A percentile compares a stretch with the other conserved stretches of the same genome.
Conservation (phyloP, 1,140 invertebrate species). For the Arion vulgaris region DNA sequence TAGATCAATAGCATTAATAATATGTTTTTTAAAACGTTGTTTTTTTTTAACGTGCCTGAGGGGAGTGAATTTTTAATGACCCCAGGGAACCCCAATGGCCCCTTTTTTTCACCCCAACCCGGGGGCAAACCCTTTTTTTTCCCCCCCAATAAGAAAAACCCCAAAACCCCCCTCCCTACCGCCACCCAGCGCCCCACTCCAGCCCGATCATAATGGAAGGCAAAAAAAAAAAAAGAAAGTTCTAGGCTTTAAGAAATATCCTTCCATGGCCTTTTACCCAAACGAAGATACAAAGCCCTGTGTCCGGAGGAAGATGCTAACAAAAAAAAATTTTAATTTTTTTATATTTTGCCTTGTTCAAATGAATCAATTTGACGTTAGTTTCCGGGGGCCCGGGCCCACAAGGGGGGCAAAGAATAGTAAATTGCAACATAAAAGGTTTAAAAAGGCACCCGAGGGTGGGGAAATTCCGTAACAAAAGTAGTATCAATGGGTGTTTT, state of each 20-base stretch:
- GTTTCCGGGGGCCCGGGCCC: not conserved
- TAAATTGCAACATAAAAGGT: no score
- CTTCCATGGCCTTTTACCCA: conserved; percentile 60
- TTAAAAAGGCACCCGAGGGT: no score
- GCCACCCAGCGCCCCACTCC: conserved; percentile 43
- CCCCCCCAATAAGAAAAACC: no score
- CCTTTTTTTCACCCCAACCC: no score
- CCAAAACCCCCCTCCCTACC: conserved; percentile 35
- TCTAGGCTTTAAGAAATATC: conserved; percentile 54
- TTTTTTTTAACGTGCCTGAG: no score
- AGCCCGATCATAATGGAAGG: conserved; percentile 59
- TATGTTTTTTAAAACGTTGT: no score
- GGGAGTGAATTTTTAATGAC: no score
- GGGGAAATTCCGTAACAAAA: no score
- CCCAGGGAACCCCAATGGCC: no score
- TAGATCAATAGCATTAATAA: no score
- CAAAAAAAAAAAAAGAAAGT: conserved; percentile 38
- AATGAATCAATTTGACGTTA: not conserved
- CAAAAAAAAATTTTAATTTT: not conserved
- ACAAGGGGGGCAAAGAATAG: no score
- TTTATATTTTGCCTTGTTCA: not conserved
- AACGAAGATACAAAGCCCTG: conserved; percentile 44
- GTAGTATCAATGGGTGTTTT: no score
- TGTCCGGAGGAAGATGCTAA: conserved; percentile 20
- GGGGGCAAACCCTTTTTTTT: not conserved